Evolutionary conservation across 2,113 vertebrate species (phyloP).

Genomic region (Plestiodon gilberti): DNA sequence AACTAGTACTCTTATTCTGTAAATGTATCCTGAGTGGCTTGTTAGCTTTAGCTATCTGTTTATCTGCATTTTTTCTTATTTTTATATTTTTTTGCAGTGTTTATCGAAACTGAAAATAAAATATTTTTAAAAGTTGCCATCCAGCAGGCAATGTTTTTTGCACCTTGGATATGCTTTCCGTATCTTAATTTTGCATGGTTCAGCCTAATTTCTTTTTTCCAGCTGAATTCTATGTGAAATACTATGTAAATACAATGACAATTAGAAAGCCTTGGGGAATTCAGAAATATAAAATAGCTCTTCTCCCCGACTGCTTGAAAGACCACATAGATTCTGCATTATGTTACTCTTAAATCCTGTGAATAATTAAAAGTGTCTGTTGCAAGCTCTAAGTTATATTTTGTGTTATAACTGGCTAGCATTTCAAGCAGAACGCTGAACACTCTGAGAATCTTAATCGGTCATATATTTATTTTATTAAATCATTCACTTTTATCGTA

Average conservation of each 20-base stretch:
- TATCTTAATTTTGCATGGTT: background rate
- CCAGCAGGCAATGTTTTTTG: background rate
- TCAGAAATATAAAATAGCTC: conserved; percentile 8
- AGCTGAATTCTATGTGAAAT: background rate
- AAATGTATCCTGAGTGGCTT: conserved; percentile 61
- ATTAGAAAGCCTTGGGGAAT: conserved; percentile 11
- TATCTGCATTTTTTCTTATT: conserved; percentile 37
- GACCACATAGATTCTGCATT: conserved; percentile 43
- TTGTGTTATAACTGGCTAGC: conserved; percentile 34
- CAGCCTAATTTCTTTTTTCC: background rate
- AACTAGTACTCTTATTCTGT: conserved; percentile 53
- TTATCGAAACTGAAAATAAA: conserved; percentile 50
- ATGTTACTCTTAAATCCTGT: conserved; percentile 31
- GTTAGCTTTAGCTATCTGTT: conserved; percentile 60
- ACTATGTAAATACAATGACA: background rate
- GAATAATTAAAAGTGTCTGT: conserved; percentile 49
- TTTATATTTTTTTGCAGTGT: conserved; percentile 1
- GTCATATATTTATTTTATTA: conserved; percentile 24
- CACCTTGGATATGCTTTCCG: background rate
- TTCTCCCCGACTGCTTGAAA: conserved; percentile 27
- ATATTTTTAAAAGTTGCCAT: conserved; percentile 12
- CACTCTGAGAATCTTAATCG: conserved; percentile 46
- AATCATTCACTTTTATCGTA: conserved; percentile 23
- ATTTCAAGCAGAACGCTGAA: conserved; percentile 14
- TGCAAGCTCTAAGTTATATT: conserved; percentile 39